Conservation (phyloP, 2,797 vertebrate genomes). For the Diglossa cyanea region DNA sequence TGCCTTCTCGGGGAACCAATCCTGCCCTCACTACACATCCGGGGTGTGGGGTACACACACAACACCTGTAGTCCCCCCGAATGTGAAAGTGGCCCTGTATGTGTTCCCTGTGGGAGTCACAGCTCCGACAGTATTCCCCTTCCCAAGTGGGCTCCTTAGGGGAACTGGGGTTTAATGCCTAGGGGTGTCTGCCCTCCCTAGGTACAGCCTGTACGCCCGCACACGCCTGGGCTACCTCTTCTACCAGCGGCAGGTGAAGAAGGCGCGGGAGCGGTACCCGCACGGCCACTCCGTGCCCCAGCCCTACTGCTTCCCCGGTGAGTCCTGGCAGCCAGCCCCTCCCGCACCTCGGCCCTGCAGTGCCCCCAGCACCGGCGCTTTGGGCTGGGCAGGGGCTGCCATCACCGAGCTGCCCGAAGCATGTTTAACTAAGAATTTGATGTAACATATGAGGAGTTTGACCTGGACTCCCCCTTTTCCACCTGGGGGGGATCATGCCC, state of each 20-base stretch:
- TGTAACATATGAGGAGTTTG: not conserved
- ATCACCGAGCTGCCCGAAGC: fast-evolving
- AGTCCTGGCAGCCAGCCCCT: not conserved
- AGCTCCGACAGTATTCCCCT: not conserved
- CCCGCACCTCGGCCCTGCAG: fast-evolving
- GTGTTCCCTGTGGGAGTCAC: fast-evolving
- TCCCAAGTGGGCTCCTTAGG: not conserved
- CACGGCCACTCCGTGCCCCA: slow-evolving; percentile 85
- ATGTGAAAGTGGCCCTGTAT: not conserved
- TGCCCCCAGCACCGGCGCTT: not conserved
- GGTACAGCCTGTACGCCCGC: slow-evolving; percentile 91
- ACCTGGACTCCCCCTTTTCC: not conserved
- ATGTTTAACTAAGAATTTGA: not conserved
- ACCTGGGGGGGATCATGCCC: fast-evolving
- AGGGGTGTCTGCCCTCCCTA: slow-evolving; percentile 43
- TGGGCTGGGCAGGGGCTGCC: not conserved
- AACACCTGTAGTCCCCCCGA: fast-evolving
- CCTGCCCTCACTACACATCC: not conserved
- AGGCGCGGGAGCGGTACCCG: slow-evolving; percentile 87
- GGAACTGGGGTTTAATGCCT: fast-evolving
- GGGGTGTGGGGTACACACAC: not conserved
- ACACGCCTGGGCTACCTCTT: slow-evolving; percentile 93
- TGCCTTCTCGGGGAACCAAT: not conserved
- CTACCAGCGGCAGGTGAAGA: slow-evolving; percentile 91
- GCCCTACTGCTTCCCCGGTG: slow-evolving; percentile 84